Base-by-base conservation (phyloP, 2,888 invertebrate genomes). In the Anthoptus insignis region DNA sequence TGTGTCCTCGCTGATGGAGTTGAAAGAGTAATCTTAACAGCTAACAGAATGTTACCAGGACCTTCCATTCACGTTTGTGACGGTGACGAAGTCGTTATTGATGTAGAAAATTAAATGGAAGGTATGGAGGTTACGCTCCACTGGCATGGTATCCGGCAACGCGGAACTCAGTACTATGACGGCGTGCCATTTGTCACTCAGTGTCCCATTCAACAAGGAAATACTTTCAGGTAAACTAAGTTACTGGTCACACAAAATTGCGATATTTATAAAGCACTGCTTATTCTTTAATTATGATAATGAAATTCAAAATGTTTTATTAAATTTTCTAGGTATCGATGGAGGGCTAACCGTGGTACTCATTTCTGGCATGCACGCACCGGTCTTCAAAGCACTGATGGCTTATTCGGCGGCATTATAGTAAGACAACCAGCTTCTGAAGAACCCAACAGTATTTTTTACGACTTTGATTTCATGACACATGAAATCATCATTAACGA, bases 31-130 rank as follows among this genome's bases (percentile, higher is more conserved):
- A 96, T 99, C 78, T 94, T 98, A 58, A 96, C 97, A 1, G 97
- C 96, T n/a, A 98, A 99, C 94, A 95, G 98, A 83, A 97, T 98
- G 97, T 94, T 98, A 75, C 98, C 98, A 1, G 98, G 98, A 71
- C 98, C 98, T 1, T 97, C 97, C 76, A 98, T 98, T 59, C 97
- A 98, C 94, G 98, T 98, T 13, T 99, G 98, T 85, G 97, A 98
- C 85, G 96, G 97, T 74, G 99, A 99, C 88, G 97, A 97, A 83
- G 97, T 99, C 7, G 97, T 98, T 9, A 95, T 98, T 0, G 97
- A 98, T 78, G 96, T 98, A 7, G 94, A 95, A 70, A 99, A 99
- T 80, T 94, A 95, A 66, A 82, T 98, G 83, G 94, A 96, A 79
- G 96, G 96, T 0, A 97, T 98, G 81, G 96, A 96, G 21, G 97